These are phyloP conservation scores for Eurystomus gularis DNA, from an alignment of 2,113 vertebrate species.

Conservation along the genomic window DNA sequence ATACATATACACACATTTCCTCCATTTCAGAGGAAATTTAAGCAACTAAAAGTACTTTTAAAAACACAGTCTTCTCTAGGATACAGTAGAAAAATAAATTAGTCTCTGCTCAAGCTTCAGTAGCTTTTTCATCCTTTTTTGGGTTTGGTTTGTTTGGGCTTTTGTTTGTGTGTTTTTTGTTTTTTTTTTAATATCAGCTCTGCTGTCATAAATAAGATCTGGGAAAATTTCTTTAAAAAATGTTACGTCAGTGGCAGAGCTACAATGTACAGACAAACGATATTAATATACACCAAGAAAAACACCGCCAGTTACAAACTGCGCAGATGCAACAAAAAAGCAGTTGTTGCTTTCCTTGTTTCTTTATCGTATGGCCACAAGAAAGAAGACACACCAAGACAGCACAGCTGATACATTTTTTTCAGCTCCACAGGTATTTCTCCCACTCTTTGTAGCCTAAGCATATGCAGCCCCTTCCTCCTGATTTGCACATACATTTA, in stretches of 20 bases:
- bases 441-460: neutral
- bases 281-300: neutral
- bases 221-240: neutral
- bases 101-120: neutral
- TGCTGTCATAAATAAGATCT: neutral
- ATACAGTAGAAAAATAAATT: neutral
- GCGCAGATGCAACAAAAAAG: neutral
- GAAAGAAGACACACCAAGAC: neutral
- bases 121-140: neutral
- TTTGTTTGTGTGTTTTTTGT: no score
- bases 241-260: neutral
- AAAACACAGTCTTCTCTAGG: neutral
- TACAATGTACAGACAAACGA: neutral
- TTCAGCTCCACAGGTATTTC: neutral
- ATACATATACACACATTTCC: no score
- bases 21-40: neutral
- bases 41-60: neutral
- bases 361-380: fast-evolving
- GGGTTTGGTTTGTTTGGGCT: neutral
- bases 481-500: neutral
- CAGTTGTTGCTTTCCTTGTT: neutral
- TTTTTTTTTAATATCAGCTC: neutral
- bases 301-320: neutral
- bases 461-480: neutral
- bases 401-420: neutral